Conservation (phyloP, 2,113 vertebrate species). For the Dunckerocampus dactyliophorus region DNA sequence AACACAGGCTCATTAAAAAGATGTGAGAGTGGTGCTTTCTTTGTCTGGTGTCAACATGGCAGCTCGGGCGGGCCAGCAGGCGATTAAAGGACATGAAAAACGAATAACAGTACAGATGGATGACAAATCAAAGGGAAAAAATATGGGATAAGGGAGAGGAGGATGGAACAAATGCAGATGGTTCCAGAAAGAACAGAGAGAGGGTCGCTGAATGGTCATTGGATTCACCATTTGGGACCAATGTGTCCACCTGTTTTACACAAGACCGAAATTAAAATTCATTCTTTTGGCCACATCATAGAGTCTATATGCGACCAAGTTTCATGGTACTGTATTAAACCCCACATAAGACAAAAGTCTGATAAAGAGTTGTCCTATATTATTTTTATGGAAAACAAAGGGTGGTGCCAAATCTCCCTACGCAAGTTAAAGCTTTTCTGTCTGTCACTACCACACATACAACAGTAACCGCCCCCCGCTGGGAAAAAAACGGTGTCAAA, state of each 20-base stretch:
- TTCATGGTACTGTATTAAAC: too few relatives aligned
- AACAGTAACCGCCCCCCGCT: too few relatives aligned
- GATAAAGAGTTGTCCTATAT: too few relatives aligned
- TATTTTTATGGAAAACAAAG: too few relatives aligned
- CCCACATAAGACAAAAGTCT: too few relatives aligned
- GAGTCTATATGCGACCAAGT: too few relatives aligned
- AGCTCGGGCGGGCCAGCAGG: conserved; percentile 36
- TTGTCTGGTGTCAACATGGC: conserved; percentile 38
- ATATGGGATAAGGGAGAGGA: neutral
- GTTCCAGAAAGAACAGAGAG: too few relatives aligned
- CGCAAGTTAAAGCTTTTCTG: too few relatives aligned
- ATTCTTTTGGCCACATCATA: too few relatives aligned
- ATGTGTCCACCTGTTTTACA: neutral
- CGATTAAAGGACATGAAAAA: conserved; percentile 46
- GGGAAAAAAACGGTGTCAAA: too few relatives aligned
- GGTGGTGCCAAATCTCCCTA: too few relatives aligned
- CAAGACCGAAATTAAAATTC: neutral
- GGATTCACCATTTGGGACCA: neutral
- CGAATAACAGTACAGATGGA: neutral
- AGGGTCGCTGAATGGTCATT: neutral
- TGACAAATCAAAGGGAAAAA: conserved; percentile 3
- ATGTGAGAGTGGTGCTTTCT: conserved; percentile 18
- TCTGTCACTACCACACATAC: too few relatives aligned
- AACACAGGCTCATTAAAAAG: conserved; percentile 48
- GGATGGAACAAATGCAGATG: conserved; percentile 1